Base-by-base conservation (phyloP, 2,113 vertebrate genomes). In the Myotis yumanensis region DNA sequence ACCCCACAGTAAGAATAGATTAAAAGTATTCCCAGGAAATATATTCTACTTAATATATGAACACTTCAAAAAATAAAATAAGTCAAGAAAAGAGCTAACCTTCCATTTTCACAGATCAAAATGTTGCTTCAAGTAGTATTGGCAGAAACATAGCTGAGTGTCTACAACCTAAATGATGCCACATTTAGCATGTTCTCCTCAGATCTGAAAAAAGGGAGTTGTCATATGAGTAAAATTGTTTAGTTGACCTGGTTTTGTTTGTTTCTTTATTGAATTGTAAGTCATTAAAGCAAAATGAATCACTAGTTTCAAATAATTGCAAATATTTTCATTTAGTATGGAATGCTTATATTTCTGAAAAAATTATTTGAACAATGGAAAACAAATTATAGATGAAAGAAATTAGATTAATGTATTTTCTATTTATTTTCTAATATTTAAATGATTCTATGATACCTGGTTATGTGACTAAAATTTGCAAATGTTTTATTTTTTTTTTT, bases 61-160 rank as follows among this genome's bases (percentile, higher is more conserved):
- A 69, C 12, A 16, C 80, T 84, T 92, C 7, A 85, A 75, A 83
- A 48, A 89, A 62, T 92, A 64, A 92, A 22, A 35, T 28, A 79
- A 93, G 77, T 84, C 11, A 92, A 77, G 16, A 43, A 86, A 92
- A 92, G 57, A 73, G 37, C 80, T 54, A 48, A 73, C 15, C 9
- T 54, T 90, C 69, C 15, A 40, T 72, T 88, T 96, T 89, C 66
- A 68, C 40, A 90, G 37, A 94, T 93, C 59, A 62, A 91, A 93
- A 79, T 46, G 40, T 72, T 91, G 85, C 68, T 57, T 77, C 51
- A 72, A 72, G 16, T n/a, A 48, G 59, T 62, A 79, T 75, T 48
- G 90, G 57, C 32, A 76, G 72, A 87, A 90, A 87, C 62, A 86
- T 11, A 46, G 66, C 28, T 66, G 37, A 40, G 48, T 57, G 9